Evolutionary conservation across 64 coral and sea anemone genomes (phyloP), one percentile per base, ranked within the genome.

Genomic region (Pachyseris speciosa): DNA sequence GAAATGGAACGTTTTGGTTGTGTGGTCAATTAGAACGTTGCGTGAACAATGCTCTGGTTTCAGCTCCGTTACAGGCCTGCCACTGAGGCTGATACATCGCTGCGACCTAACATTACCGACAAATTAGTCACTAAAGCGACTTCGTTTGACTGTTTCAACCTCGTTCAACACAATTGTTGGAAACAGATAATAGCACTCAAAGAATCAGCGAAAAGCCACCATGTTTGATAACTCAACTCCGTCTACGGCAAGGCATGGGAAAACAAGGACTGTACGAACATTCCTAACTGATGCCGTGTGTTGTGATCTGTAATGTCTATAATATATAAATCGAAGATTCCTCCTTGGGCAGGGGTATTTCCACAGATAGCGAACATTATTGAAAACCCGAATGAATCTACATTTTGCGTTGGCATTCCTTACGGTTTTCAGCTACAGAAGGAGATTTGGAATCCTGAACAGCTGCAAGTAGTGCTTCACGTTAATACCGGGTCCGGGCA

Each of bases 341-440:
- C 45, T 45, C 85, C 83, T 41, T 99, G 97, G 97, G 51, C 42
- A 11, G 94, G 87, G 0, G 87, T 52, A 1, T 51, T 78, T 49
- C 70, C 94, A 5, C 89, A 89, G 45, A 84, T 98, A 8, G 40
- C 34, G 10, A 74, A 93, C 19, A 84, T 89, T 17, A 20, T 99
- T 5, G 64, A 74, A 32, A 80, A 91, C 31, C 65, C 71, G 34
- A 74, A 33, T 11, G 91, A 99, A 30, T 55, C 58, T 6, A 37
- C 69, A 7, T 79, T 77, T 11, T 70, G 64, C 0, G 84, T 99
- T 1, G 86, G 86, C 19, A 92, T 99, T 33, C 94, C 97, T 7
- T 99, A 99, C 19, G 97, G 97, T 3, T 71, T 99, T 41, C 97
- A 99, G 65, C 42, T 94, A 33, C 78, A 87, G 22, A 85, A 95